Evolutionary conservation across 2,797 vertebrate species (phyloP).

Genomic region (Scleropages formosus): DNA sequence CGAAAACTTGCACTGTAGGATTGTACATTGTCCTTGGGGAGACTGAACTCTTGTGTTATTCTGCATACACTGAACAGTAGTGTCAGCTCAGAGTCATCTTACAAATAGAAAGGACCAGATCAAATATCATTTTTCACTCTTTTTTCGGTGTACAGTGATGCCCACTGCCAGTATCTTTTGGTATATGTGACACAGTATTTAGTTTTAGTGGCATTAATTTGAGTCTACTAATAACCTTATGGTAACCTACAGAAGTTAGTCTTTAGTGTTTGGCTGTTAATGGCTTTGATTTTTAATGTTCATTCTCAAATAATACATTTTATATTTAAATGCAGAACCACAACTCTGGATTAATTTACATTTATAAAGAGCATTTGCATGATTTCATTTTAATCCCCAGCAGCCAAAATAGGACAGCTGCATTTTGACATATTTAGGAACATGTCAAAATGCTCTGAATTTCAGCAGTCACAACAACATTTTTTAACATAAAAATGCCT

Average conservation of each 20-base stretch:
- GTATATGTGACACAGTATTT: too few relatives aligned
- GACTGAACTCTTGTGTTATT: too few relatives aligned
- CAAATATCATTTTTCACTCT: too few relatives aligned
- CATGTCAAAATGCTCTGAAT: slow-evolving; percentile 34
- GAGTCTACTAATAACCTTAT: slow-evolving; percentile 7
- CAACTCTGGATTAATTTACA: slow-evolving; percentile 59
- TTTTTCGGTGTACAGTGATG: too few relatives aligned
- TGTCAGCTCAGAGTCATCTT: too few relatives aligned
- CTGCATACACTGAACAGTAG: too few relatives aligned
- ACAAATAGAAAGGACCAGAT: too few relatives aligned
- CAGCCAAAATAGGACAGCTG: slow-evolving; percentile 49
- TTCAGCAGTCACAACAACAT: neutral
- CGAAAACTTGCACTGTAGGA: too few relatives aligned
- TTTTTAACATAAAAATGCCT: neutral
- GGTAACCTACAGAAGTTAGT: neutral
- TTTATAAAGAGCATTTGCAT: slow-evolving; percentile 64
- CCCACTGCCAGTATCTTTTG: too few relatives aligned
- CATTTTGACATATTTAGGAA: slow-evolving; percentile 62
- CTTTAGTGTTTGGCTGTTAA: slow-evolving; percentile 7
- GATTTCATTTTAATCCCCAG: slow-evolving; percentile 69
- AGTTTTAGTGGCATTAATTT: too few relatives aligned
- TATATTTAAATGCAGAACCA: slow-evolving; percentile 40
- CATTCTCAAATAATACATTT: neutral
- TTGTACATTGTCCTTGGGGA: too few relatives aligned
- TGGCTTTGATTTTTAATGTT: slow-evolving; percentile 27